These are phyloP conservation scores for Crotophaga sulcirostris DNA, from an alignment of 2,113 vertebrate genomes.

Conservation along the genomic window DNA sequence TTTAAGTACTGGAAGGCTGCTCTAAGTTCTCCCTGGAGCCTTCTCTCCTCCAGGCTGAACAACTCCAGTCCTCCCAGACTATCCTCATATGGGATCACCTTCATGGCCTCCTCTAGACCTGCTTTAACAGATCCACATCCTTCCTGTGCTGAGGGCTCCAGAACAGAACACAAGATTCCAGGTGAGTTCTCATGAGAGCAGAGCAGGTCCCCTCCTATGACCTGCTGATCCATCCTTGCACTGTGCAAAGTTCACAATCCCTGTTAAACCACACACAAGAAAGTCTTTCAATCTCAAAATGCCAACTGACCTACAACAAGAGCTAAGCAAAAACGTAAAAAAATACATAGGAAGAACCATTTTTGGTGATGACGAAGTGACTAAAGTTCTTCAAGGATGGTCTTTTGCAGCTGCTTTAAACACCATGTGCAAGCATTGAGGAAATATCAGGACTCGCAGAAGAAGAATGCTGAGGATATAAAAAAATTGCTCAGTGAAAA, in stretches of 20 bases:
- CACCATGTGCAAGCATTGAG: background rate
- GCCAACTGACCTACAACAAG: background rate
- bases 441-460: background rate
- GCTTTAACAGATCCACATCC: no score
- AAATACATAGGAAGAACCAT: rapidly evolving
- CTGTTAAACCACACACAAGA: background rate
- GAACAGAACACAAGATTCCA: no score
- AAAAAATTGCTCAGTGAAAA: background rate
- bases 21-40: no score
- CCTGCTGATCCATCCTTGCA: background rate
- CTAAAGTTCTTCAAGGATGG: background rate
- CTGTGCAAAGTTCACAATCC: background rate
- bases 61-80: no score
- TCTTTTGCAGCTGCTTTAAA: background rate
- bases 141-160: no score
- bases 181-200: no score
- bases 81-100: no score
- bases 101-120: no score
- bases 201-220: no score
- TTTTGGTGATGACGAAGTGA: background rate
- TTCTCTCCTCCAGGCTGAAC: no score
- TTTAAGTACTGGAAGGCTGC: no score
- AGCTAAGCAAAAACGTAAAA: background rate
- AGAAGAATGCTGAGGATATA: background rate
- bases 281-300: background rate